Evolutionary conservation across 2,113 vertebrate genomes (phyloP), one percentile per base, ranked within the genome.

Genomic region (Albula goreensis): DNA sequence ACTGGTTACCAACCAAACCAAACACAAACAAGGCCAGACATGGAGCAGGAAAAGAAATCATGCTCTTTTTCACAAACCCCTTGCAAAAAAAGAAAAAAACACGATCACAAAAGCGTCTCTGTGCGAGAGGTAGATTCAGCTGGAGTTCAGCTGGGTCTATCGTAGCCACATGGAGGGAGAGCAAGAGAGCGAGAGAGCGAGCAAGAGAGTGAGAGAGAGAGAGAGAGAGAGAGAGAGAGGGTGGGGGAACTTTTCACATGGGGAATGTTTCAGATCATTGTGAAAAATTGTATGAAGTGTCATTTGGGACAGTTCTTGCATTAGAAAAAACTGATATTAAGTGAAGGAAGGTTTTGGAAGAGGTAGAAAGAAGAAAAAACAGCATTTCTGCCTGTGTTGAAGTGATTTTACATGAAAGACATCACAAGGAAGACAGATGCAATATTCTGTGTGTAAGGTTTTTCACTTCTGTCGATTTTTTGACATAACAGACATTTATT

Each of bases 1-100:
- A 89, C 79, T 81, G 89, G 89, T 89, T 88, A 90, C 87, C 85
- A 89, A 92, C 91, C 91, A 93, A 93, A 90, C 89, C 87, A 92
- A 92, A 93, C 80, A 92, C 84, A 91, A 91, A 90, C 87, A 90
- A 85, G 84, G 88, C 88, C 89, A 92, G 50, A 81, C 50, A 10
- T 51, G 13, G 51, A n/a, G 89, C 86, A 89, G 90, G 88, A 90
- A 93, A 92, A 92, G 10, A 91, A 91, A 91, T 91, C 86, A 89
- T 91, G 88, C 89, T 90, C 82, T 89, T 91, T 92, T 90, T 91
- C 84, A 91, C 88, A 81, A 86, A 89, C 86, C 89, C 88, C 87
- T 90, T 74, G 10, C 66, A 78, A 81, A 81, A 81, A n/a, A 31
- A 53, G 79, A 85, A 86, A 87, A 89, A 85, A n/a, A 49, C 15